These are phyloP conservation scores for Achroia grisella DNA, from an alignment of 1,140 invertebrate genomes.

Conservation along the genomic window DNA sequence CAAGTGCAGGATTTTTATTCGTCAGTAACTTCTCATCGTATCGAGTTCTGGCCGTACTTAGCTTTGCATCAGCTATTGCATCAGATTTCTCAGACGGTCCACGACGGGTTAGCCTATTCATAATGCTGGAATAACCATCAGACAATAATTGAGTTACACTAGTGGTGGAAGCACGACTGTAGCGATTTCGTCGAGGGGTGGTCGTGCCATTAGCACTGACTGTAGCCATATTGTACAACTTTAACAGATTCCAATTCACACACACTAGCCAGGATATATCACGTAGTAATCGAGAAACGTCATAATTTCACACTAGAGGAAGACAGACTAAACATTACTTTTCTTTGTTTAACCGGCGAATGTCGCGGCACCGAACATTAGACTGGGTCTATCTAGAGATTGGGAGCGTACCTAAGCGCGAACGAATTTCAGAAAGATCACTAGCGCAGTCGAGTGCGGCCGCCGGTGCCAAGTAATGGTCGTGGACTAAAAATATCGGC, in stretches of 20 bases:
- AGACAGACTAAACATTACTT: constrained; percentile 11
- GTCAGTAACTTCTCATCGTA: constrained; percentile 61
- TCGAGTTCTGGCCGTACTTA: constrained; percentile 36
- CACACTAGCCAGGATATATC: constrained; percentile 49
- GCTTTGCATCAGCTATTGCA: constrained; percentile 35
- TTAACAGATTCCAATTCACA: constrained; percentile 6
- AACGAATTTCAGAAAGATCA: constrained; percentile 66
- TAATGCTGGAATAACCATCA: constrained; percentile 87
- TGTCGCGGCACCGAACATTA: constrained; percentile 33
- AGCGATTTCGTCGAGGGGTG: constrained; percentile 76
- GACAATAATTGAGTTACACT: constrained; percentile 89
- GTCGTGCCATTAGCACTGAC: constrained; percentile 38
- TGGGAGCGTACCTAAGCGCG: constrained; percentile 55
- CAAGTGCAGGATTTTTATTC: constrained; percentile 49
- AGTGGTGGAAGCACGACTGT: constrained; percentile 83
- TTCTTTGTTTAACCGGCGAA: constrained; percentile 16
- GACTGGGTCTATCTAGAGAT: constrained; percentile 48
- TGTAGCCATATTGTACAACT: constrained; percentile 39
- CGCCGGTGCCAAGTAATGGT: constrained; percentile 71
- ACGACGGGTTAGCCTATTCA: constrained; percentile 84
- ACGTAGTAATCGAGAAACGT: constrained; percentile 40
- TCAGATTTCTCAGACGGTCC: constrained; percentile 79
- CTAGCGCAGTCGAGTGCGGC: constrained; percentile 65
- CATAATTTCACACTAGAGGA: constrained; percentile 34
- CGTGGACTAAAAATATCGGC: constrained; percentile 71